Base-by-base conservation (phyloP, 1,140 invertebrate species). In the Notospermus geniculatus region DNA sequence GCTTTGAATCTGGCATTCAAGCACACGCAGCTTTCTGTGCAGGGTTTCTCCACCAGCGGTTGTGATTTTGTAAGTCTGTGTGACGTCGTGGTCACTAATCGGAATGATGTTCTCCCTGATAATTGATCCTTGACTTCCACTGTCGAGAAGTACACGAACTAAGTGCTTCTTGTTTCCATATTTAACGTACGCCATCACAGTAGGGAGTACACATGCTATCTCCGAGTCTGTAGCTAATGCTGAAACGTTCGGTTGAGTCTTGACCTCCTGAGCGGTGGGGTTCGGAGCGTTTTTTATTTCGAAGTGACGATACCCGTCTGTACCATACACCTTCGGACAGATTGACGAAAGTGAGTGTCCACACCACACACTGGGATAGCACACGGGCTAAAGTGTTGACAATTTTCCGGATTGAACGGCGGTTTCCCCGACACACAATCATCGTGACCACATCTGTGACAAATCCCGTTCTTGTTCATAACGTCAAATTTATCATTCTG, bases 271-370 rank as follows among this genome's bases (percentile, higher is more conserved):
- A 7, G 46, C 46, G n/a, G 46, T 23, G 4, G 25, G 19, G 46
- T 50, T 27, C n/a, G n/a, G n/a, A 7, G 9, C 25, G 4, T 5
- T 50, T 19, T 50, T 50, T 5, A 50, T 5, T 50, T 50, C 46
- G n/a, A 50, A 50, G n/a, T 50, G 46, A 9, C 46, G 46, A 50
- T 50, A 50, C 9, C 46, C 46, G 25, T 50, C 46, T 9, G 46
- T 50, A 23, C 25, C n/a, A n/a, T 50, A 50, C n/a, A 50, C 46
- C n/a, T 27, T 5, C 4, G 46, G 46, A 27, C 46, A 50, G 4
- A 50, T 50, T 50, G 46, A 50, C 9, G 46, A 19, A 50, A 50
- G n/a, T 50, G 46, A 27, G 46, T 50, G 46, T 50, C 46, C 4
- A 50, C n/a, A 9, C 46, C 46, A 50, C 46, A 50, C 46, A 27